Percentiles rank a stretch among this genome's conserved stretches.
phyloP scores from a whole-genome alignment of 2,797 vertebrate genomes.

The Microhierax caerulescens region DNA sequence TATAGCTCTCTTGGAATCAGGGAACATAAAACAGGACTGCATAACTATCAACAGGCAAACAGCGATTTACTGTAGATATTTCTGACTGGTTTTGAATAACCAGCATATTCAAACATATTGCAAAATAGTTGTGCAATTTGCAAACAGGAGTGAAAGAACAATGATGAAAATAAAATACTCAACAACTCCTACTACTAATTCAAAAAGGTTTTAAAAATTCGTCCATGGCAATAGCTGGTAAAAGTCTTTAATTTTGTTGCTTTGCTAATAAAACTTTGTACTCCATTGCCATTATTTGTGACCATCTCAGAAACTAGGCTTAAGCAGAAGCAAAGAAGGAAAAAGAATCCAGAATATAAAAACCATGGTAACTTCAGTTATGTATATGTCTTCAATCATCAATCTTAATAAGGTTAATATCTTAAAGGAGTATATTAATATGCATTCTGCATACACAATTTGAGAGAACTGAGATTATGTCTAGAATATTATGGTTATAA shows the following conservation, averaged over 20 bases:
- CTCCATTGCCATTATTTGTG: background rate
- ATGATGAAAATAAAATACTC: background rate
- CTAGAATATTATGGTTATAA: background rate
- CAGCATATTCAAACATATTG: background rate
- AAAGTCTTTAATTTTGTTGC: background rate
- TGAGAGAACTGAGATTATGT: background rate
- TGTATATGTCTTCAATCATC: background rate
- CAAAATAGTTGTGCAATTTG: background rate
- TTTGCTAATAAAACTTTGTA: background rate
- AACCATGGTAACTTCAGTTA: background rate
- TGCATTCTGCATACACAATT: background rate
- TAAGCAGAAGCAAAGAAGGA: background rate
- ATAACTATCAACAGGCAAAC: background rate
- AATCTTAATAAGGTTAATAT: background rate
- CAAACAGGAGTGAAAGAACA: background rate
- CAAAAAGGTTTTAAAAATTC: background rate
- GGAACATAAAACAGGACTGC: background rate
- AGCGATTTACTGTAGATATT: background rate
- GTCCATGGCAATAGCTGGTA: background rate
- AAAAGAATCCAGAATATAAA: background rate
- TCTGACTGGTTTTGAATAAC: background rate
- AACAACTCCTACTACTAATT: background rate
- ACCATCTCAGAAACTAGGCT: background rate
- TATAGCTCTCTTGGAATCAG: background rate
- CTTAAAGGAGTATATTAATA: background rate